A percentile compares a stretch with the other conserved stretches of the same genome.
These are phyloP conservation scores for Conops quadrifasciatus DNA, from an alignment of 2,888 invertebrate genomes.

Conservation along the genomic window DNA sequence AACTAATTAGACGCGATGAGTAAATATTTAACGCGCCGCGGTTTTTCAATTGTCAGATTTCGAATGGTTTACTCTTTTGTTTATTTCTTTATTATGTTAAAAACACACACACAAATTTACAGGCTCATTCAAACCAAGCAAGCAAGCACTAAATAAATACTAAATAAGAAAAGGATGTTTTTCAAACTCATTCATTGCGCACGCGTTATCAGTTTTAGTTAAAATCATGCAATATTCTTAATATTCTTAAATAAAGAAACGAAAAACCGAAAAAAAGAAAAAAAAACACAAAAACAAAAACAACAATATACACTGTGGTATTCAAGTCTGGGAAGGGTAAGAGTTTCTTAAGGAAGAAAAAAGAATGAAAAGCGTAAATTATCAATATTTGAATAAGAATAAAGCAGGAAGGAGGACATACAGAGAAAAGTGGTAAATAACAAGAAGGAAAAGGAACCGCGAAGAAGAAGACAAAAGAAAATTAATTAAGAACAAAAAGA, in stretches of 20 bases:
- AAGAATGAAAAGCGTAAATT: not conserved
- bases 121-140: not conserved
- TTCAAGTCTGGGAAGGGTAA: not conserved
- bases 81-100: not conserved
- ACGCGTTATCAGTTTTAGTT: not conserved
- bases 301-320: not conserved
- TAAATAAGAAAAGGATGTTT: not conserved
- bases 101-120: not conserved
- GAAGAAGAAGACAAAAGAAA: not conserved
- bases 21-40: slow-evolving; percentile 6
- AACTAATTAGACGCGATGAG: not conserved
- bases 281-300: not conserved
- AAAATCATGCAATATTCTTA: not conserved
- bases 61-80: not conserved
- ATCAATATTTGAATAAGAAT: not conserved
- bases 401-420: not conserved
- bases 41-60: not conserved
- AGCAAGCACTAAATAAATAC: not conserved
- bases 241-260: not conserved
- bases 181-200: not conserved
- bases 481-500: not conserved
- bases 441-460: not conserved
- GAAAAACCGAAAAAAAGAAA: not conserved
- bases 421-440: not conserved
- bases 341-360: not conserved